Percentiles rank a stretch among this genome's conserved stretches.
Evolutionary conservation across 2,113 vertebrate genomes (phyloP).

Genomic region (Trochalopteron elliotii): DNA sequence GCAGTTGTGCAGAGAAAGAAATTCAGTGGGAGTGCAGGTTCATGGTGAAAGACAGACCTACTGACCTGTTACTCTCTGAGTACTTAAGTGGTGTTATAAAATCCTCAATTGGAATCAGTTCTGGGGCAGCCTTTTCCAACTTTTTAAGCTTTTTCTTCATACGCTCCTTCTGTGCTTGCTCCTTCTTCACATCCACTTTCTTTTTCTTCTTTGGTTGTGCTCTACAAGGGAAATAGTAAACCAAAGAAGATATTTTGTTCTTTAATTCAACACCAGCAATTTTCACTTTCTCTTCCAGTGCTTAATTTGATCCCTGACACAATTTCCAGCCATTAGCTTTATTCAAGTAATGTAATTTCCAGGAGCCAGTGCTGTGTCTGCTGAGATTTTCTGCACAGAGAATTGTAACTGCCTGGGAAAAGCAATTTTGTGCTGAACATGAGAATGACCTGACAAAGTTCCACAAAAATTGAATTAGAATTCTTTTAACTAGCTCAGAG

Average conservation of each 20-base stretch:
- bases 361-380: not conserved
- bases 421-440: not conserved
- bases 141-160: slow-evolving; percentile 88
- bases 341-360: not conserved
- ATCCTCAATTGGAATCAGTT: slow-evolving; percentile 94
- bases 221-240: slow-evolving; percentile 65
- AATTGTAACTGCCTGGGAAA: not conserved
- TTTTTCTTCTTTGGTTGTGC: slow-evolving; percentile 94
- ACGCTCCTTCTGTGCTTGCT: slow-evolving; percentile 82
- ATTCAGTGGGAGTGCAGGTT: not conserved
- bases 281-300: not conserved
- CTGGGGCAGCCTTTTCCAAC: slow-evolving; percentile 86
- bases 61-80: slow-evolving; percentile 83
- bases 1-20: not conserved
- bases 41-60: not conserved
- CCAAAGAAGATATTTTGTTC: not conserved
- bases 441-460: not conserved
- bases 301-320: not conserved
- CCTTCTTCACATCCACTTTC: slow-evolving; percentile 86
- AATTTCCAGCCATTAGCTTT: not conserved
- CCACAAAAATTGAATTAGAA: not conserved
- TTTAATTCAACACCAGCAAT: not conserved
- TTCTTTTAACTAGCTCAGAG: not conserved
- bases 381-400: not conserved
- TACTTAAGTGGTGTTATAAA: slow-evolving; percentile 78